Conservation (phyloP, 2,113 vertebrate species). For the Pimephales promelas region DNA sequence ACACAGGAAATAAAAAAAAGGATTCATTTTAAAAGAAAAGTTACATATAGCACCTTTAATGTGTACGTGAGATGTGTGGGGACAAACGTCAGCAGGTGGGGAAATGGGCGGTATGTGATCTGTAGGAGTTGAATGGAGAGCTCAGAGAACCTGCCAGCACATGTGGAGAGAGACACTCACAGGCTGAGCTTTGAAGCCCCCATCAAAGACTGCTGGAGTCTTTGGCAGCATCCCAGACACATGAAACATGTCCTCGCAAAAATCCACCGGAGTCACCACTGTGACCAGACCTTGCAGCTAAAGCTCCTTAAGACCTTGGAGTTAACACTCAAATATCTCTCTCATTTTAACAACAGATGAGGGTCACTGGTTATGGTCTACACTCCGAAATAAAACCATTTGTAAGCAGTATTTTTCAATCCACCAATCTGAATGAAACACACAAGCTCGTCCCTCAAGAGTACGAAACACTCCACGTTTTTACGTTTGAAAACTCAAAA, state of each 20-base stretch:
- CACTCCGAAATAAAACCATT: not conserved
- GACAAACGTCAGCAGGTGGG: conserved; percentile 54
- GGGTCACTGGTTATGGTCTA: not conserved
- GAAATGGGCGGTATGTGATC: not conserved
- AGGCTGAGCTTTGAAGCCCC: conserved; percentile 72
- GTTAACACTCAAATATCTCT: conserved; percentile 9
- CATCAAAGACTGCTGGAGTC: conserved; percentile 75
- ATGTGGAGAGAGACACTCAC: conserved; percentile 64
- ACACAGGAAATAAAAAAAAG: too few species aligned
- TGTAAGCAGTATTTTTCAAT: not conserved
- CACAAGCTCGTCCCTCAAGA: not conserved
- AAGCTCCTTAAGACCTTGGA: not conserved
- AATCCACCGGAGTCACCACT: conserved; percentile 56
- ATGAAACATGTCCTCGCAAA: conserved; percentile 60
- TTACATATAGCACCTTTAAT: too few species aligned
- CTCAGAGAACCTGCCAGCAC: conserved; percentile 63
- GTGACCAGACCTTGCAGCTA: conserved; percentile 55
- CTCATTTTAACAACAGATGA: conserved; percentile 2
- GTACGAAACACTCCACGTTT: not conserved
- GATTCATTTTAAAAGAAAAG: too few species aligned
- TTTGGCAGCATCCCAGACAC: conserved; percentile 67
- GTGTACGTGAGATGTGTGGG: conserved; percentile 15
- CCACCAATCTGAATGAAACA: not conserved
- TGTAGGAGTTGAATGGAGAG: conserved; percentile 50
- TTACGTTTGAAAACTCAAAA: conserved; percentile 26